Percentiles rank a stretch among this genome's conserved stretches.
These are phyloP conservation scores for Polyommatus icarus DNA, from an alignment of 2,888 invertebrate genomes.

Conservation along the genomic window DNA sequence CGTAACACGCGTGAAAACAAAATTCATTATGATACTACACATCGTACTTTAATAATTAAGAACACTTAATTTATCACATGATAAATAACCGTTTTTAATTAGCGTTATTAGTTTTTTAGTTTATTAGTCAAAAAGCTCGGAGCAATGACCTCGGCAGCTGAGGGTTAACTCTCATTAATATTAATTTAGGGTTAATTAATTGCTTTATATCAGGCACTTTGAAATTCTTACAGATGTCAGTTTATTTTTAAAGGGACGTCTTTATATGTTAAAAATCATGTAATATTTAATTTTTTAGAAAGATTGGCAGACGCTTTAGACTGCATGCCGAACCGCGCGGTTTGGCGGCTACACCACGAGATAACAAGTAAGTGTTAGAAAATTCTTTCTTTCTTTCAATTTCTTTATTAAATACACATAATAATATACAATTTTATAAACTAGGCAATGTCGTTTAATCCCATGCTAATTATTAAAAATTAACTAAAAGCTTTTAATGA, in stretches of 20 bases:
- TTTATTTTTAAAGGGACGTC: not conserved
- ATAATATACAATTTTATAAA: no score
- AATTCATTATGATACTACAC: not conserved
- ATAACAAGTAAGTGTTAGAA: no score
- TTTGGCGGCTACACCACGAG: no score
- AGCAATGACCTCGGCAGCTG: not conserved
- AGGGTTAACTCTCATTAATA: conserved; percentile 20
- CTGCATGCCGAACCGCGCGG: no score
- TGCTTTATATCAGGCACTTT: conserved; percentile 11
- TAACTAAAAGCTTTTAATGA: no score
- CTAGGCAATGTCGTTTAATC: no score
- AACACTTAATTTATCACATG: conserved; percentile 19
- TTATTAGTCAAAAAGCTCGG: conserved; percentile 26
- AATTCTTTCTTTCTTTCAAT: no score
- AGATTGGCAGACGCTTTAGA: no score
- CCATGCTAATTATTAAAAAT: no score
- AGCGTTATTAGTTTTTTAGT: not conserved
- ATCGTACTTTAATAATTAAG: conserved; percentile 5
- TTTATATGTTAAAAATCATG: not conserved
- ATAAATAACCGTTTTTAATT: conserved; percentile 23
- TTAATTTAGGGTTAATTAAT: conserved; percentile 10
- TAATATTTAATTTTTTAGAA: not conserved
- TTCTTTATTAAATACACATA: no score
- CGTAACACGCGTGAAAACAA: not conserved
- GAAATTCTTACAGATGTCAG: not conserved